A percentile compares a stretch with the other conserved stretches of the same genome.
phyloP scores from a whole-genome alignment of 2,797 vertebrate species.

The Thripadectes ignobilis region DNA sequence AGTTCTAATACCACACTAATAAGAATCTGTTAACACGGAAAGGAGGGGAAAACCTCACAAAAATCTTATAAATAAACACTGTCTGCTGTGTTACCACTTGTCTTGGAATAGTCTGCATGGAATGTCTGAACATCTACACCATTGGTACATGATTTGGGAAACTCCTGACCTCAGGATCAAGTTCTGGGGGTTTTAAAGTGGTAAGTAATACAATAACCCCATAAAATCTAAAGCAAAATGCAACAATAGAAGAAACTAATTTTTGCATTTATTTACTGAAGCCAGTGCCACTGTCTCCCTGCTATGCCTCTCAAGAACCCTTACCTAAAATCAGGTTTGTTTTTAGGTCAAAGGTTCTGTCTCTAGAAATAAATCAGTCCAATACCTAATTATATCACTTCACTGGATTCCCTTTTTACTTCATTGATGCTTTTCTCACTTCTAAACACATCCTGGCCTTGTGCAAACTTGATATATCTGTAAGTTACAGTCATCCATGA shows the following conservation, averaged over 20 bases:
- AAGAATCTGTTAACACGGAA: not conserved
- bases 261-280: not conserved
- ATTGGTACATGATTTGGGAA: not conserved
- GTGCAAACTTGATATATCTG: not conserved
- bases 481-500: not conserved
- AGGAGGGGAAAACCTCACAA: fast-evolving
- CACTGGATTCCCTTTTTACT: not conserved
- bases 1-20: not conserved
- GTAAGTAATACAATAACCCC: not conserved
- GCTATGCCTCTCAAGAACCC: not conserved
- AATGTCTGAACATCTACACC: not conserved
- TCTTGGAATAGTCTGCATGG: not conserved
- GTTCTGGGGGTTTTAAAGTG: not conserved
- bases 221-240: not conserved
- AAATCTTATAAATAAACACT: not conserved
- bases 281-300: not conserved
- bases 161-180: not conserved
- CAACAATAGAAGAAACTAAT: not conserved
- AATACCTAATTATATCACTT: not conserved
- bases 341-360: not conserved
- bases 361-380: not conserved
- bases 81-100: not conserved
- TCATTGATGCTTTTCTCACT: not conserved
- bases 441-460: not conserved
- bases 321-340: not conserved